A percentile compares a stretch with the other conserved stretches of the same genome.
Evolutionary conservation across 2,113 vertebrate genomes (phyloP).

Genomic region (Chunga burmeisteri): DNA sequence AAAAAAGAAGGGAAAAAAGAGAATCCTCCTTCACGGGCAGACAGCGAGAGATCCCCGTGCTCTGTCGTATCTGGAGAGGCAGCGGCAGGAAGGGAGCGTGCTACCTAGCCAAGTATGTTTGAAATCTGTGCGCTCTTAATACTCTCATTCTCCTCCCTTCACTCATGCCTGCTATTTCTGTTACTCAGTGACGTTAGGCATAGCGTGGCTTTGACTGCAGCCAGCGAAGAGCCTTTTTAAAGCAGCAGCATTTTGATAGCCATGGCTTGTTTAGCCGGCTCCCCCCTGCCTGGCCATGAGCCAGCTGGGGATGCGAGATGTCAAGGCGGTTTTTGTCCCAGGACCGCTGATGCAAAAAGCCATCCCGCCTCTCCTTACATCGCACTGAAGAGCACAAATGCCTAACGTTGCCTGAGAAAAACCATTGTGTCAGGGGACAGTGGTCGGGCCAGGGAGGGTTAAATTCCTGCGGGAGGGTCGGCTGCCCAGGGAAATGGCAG

Average conservation of each 20-base stretch:
- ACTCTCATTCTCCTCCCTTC: constrained; percentile 54
- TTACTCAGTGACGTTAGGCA: constrained; percentile 49
- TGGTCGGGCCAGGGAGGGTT: neutral
- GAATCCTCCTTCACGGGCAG: constrained; percentile 10
- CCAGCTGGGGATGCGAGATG: neutral
- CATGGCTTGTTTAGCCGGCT: fast-evolving
- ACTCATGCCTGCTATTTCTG: constrained; percentile 70
- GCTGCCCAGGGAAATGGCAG: neutral
- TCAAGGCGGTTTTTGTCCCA: neutral
- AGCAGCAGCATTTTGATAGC: constrained; percentile 36
- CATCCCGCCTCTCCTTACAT: neutral
- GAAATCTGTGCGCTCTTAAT: constrained; percentile 65
- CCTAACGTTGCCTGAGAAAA: neutral
- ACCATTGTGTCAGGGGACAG: neutral
- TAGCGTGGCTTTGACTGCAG: constrained; percentile 52
- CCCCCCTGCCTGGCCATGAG: neutral
- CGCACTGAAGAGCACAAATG: fast-evolving
- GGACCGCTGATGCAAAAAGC: fast-evolving
- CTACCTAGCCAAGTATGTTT: constrained; percentile 54
- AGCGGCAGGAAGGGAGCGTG: neutral
- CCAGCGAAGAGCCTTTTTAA: constrained; percentile 39
- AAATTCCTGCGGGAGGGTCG: neutral
- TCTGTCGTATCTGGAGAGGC: constrained; percentile 20
- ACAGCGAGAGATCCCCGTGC: neutral
- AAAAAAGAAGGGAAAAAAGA: neutral